phyloP scores from a whole-genome alignment of 2,113 vertebrate genomes.

The Phrynosoma blainvillii region DNA sequence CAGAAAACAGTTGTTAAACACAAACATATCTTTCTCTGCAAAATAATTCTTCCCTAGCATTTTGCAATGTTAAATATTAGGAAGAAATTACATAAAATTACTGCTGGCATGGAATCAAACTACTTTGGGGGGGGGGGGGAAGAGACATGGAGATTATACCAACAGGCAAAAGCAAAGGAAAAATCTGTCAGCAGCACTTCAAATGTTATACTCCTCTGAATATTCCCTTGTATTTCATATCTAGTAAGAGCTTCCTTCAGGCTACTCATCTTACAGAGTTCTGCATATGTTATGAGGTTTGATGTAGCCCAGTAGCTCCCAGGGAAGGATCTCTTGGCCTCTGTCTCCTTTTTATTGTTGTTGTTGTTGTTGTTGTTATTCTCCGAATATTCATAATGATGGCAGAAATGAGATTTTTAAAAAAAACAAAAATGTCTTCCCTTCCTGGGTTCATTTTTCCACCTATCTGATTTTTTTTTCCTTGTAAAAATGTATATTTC shows the following conservation, averaged over 20 bases:
- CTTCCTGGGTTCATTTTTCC: constrained; percentile 42
- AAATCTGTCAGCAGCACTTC: not conserved
- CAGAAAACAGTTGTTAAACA: no score
- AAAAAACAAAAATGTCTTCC: not conserved
- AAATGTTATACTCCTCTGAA: not conserved
- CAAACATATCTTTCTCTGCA: no score
- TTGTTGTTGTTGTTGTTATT: not conserved
- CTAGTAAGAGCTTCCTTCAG: not conserved
- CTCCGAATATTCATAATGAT: constrained; percentile 34
- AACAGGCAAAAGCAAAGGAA: not conserved
- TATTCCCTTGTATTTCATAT: not conserved
- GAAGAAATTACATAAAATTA: no score
- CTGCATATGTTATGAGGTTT: not conserved
- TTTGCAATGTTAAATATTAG: no score
- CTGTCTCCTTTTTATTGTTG: not conserved
- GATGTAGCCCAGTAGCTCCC: not conserved
- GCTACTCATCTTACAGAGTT: not conserved
- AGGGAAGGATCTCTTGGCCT: not conserved
- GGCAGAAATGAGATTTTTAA: constrained; percentile 43
- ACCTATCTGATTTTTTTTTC: constrained; percentile 3
- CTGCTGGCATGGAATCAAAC: no score
- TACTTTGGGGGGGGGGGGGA: no score
- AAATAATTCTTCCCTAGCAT: no score
- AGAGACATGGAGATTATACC: not conserved
- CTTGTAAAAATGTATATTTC: constrained; percentile 72